These are phyloP conservation scores for Caenorhabditis auriculariae DNA, from an alignment of 2,888 invertebrate genomes.

Conservation along the genomic window DNA sequence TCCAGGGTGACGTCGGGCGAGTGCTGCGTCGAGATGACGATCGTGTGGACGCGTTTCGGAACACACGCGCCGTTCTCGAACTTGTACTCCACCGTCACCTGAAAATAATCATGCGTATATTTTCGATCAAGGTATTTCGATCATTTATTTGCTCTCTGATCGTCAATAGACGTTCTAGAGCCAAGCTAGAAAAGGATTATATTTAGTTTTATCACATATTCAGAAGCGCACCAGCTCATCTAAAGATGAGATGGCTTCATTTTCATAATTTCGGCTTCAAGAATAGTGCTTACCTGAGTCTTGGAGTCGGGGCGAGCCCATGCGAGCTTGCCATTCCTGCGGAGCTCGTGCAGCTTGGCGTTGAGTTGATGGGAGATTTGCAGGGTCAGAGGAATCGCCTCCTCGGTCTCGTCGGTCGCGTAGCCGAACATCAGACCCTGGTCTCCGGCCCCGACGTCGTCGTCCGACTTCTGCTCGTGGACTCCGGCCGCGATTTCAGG, in stretches of 20 bases:
- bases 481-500: conserved; percentile 93
- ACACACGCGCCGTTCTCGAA: conserved; percentile 90
- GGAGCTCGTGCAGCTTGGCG: conserved; percentile 83
- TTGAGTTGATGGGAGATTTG: conserved; percentile 87
- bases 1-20: conserved; percentile 82
- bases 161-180: too few species aligned
- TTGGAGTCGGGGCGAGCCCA: conserved; percentile 95
- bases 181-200: too few species aligned
- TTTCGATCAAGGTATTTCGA: too few species aligned
- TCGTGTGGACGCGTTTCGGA: conserved; percentile 89
- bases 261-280: not conserved
- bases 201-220: too few species aligned
- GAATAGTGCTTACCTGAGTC: conserved; percentile 74
- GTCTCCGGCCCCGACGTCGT: conserved; percentile 94
- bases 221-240: too few species aligned
- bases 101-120: too few species aligned
- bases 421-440: conserved; percentile 98
- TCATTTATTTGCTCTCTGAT: too few species aligned
- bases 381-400: conserved; percentile 93
- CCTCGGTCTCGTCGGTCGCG: conserved; percentile 93
- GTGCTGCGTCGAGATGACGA: conserved; percentile 94
- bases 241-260: too few species aligned
- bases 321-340: conserved; percentile 84
- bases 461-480: conserved; percentile 74
- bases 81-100: conserved; percentile 93